These are phyloP conservation scores for Peromyscus polionotus DNA, from an alignment of 2,113 vertebrate species.

Conservation along the genomic window DNA sequence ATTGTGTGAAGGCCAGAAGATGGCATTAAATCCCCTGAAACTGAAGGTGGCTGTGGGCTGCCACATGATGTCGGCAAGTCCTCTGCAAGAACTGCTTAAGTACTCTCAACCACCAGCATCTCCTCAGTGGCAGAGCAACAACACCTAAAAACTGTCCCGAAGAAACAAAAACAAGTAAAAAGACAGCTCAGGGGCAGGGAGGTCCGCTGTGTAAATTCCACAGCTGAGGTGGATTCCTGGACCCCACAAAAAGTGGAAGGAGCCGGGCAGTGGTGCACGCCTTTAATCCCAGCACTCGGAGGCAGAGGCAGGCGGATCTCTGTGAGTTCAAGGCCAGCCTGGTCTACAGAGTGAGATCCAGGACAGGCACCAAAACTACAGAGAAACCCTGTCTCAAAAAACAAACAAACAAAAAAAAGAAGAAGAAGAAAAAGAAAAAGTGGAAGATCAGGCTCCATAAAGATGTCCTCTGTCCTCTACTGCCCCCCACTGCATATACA, in stretches of 20 bases:
- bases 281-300: no score
- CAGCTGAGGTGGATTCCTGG: neutral
- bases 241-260: neutral
- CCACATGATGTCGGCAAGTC: neutral
- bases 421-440: no score
- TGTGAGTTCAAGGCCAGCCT: no score
- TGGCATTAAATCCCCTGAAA: neutral
- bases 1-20: neutral
- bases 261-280: no score
- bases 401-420: no score
- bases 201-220: no score
- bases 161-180: neutral
- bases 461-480: neutral
- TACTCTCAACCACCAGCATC: neutral
- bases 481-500: neutral
- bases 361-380: no score
- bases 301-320: no score
- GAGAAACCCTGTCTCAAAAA: no score
- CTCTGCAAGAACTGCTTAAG: neutral
- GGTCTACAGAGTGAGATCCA: no score
- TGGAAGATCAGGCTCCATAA: neutral
- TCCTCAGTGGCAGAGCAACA: neutral
- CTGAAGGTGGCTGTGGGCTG: neutral
- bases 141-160: neutral
- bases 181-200: neutral